Evolutionary conservation across 1,140 invertebrate species (phyloP), one percentile per base, ranked within the genome.

Genomic region (Papilio xuthus): DNA sequence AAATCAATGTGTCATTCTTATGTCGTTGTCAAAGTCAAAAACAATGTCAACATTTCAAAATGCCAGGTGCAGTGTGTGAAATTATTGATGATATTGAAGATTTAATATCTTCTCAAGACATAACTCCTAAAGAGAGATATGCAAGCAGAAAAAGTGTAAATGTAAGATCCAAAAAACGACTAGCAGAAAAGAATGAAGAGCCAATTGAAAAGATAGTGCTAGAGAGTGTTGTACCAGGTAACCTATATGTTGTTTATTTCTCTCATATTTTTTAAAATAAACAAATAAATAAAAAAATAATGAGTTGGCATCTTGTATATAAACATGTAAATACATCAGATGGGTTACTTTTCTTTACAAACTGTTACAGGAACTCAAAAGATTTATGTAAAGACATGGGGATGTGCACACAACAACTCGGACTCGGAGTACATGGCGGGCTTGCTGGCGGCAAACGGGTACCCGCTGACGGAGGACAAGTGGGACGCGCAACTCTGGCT

Each of bases 351-450:
- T 53, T n/a, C 9, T 8, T 37, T 18, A 28, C 10, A 28, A 67
- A 41, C 41, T 6, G 13, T 83, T 82, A 44, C 78, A 90, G 98
- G 98, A n/a, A 98, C 97, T 0, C 98, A 99, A 89, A 97, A 95
- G 80, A 96, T 99, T 70, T 99, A 97, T 92, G 95, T 99, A 0
- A 99, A 99, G 94, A 99, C 99, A 71, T 99, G 99, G 99, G 99
- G 99, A 15, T 99, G 99, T 93, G 97, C 98, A 6, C 99, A 99
- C 91, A 99, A 99, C 90, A 99, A 96, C 88, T 99, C 98, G 0
- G 99, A 99, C 89, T 97, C 97, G 13, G 98, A 99, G 95, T 99
- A 99, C 87, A 99, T 99, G 99, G 98, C 98, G 50, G 99, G 99
- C 0, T 96, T 99, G 81, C 92, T 99, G 67, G 96, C 97, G 23